Evolutionary conservation across 2,113 vertebrate genomes (phyloP).

Genomic region (Galemys pyrenaicus): DNA sequence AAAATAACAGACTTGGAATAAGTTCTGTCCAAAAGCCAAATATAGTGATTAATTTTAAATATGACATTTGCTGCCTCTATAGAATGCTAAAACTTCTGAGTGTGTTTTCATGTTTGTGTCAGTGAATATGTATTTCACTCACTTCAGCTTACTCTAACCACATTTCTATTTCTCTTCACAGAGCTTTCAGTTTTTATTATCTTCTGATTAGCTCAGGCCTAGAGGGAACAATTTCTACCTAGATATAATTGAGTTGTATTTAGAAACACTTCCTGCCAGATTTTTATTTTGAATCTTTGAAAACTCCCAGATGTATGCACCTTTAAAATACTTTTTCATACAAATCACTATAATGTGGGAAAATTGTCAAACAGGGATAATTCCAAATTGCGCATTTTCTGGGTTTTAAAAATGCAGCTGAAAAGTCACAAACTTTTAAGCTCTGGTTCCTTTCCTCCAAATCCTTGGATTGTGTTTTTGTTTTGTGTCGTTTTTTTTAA

Average conservation of each 20-base stretch:
- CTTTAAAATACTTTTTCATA: conserved; percentile 41
- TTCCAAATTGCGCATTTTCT: not conserved
- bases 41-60: conserved; percentile 23
- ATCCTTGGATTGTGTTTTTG: not conserved
- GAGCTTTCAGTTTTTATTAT: conserved; percentile 54
- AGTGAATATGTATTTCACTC: conserved; percentile 13
- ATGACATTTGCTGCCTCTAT: conserved; percentile 36
- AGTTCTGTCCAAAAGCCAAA: not conserved
- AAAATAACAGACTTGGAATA: not conserved
- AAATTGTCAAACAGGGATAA: not conserved
- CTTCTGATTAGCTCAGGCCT: conserved; percentile 74
- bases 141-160: conserved; percentile 52
- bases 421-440: conserved; percentile 40
- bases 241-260: conserved; percentile 77
- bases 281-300: conserved; percentile 66
- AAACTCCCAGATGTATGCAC: conserved; percentile 19
- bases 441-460: not conserved
- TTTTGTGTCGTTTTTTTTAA: not conserved
- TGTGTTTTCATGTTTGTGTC: not conserved
- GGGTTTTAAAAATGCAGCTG: conserved; percentile 1
- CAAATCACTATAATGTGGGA: conserved; percentile 13
- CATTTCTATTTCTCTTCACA: conserved; percentile 59
- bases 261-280: conserved; percentile 77
- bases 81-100: not conserved
- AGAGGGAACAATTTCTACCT: conserved; percentile 77